Percentiles rank a stretch among this genome's conserved stretches.
Conservation (phyloP, 2,113 vertebrate species). For the Hirundichthys speculiger region DNA sequence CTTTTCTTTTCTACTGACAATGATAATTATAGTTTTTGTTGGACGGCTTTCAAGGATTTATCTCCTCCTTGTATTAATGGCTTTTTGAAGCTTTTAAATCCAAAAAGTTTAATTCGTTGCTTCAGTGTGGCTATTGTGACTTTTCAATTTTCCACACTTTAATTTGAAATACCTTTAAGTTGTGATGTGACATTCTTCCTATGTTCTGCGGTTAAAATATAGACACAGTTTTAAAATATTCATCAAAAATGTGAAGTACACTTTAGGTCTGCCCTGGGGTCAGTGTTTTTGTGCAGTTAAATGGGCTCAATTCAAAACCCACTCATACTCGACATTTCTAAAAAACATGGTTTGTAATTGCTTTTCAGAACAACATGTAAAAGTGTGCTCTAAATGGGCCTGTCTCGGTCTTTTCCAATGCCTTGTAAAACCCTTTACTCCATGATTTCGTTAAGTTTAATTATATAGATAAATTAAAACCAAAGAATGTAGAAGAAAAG, state of each 20-base stretch:
- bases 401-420: constrained; percentile 1
- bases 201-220: constrained; percentile 47
- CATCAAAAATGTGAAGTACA: constrained; percentile 17
- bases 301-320: constrained; percentile 32
- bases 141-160: constrained; percentile 80
- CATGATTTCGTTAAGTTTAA: background rate
- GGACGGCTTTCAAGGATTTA: constrained; percentile 83
- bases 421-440: constrained; percentile 10
- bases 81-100: constrained; percentile 82
- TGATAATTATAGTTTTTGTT: constrained; percentile 85
- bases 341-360: constrained; percentile 27
- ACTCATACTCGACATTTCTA: constrained; percentile 26
- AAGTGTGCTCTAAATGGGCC: constrained; percentile 19
- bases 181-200: constrained; percentile 62
- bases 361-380: background rate
- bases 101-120: constrained; percentile 82
- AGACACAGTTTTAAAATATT: constrained; percentile 18
- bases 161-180: constrained; percentile 76
- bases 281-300: constrained; percentile 35
- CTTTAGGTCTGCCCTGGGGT: constrained; percentile 30
- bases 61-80: constrained; percentile 82
- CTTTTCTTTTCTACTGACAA: constrained; percentile 81
- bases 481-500: too few species aligned
- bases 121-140: constrained; percentile 74
- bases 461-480: too few species aligned